Percentiles rank a stretch among this genome's conserved stretches.
These are phyloP conservation scores for Geotrupes spiniger DNA, from an alignment of 2,888 invertebrate genomes.

Conservation along the genomic window DNA sequence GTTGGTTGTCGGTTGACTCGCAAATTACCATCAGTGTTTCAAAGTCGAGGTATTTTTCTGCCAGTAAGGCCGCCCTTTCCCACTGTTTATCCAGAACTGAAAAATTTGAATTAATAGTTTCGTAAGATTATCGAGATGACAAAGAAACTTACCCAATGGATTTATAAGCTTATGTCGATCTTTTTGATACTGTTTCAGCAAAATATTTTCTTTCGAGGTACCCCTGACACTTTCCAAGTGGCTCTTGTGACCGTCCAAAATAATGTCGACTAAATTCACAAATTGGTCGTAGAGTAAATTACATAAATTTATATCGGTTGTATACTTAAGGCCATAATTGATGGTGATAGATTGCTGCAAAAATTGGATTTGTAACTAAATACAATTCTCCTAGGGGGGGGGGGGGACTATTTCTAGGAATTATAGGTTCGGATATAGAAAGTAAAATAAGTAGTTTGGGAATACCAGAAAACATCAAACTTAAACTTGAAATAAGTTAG, in stretches of 20 bases:
- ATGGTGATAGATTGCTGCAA: slow-evolving; percentile 48
- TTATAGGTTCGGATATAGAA: background rate
- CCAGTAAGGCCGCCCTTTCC: slow-evolving; percentile 78
- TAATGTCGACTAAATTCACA: slow-evolving; percentile 66
- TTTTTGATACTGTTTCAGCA: slow-evolving; percentile 64
- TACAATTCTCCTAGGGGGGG: too few species aligned
- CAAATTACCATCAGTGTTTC: slow-evolving; percentile 78
- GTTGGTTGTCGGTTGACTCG: slow-evolving; percentile 69
- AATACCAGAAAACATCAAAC: too few species aligned
- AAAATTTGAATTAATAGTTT: slow-evolving; percentile 22
- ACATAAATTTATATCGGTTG: slow-evolving; percentile 56
- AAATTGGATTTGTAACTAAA: too few species aligned
- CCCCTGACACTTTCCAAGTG: slow-evolving; percentile 67
- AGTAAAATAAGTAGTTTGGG: background rate
- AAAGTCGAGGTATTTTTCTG: slow-evolving; percentile 89
- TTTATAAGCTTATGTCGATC: slow-evolving; percentile 65
- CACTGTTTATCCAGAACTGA: slow-evolving; percentile 73
- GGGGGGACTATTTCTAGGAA: too few species aligned
- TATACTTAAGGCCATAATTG: slow-evolving; percentile 55
- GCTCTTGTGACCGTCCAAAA: slow-evolving; percentile 68
- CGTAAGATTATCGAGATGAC: slow-evolving; percentile 8
- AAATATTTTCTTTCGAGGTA: slow-evolving; percentile 54
- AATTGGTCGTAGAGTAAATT: slow-evolving; percentile 67
- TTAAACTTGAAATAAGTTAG: too few species aligned
- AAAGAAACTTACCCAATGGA: slow-evolving; percentile 58